Evolutionary conservation across 2,113 vertebrate genomes (phyloP).

Genomic region (Scalopus aquaticus): DNA sequence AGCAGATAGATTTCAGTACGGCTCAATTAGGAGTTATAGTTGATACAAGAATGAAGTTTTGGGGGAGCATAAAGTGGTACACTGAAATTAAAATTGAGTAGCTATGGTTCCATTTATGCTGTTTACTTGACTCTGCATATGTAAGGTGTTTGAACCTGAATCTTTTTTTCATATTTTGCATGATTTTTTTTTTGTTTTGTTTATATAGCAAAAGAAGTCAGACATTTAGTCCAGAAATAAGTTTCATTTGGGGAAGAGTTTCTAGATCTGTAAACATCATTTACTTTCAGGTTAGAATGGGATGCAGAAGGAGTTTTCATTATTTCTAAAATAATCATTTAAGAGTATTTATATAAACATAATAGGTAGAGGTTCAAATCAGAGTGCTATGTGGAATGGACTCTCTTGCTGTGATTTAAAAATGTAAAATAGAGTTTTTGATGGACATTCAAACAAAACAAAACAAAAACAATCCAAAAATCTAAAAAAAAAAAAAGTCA

Average conservation of each 20-base stretch:
- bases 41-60: neutral
- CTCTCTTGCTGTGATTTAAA: neutral
- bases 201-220: slow-evolving; percentile 47
- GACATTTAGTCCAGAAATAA: slow-evolving; percentile 37
- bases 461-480: neutral
- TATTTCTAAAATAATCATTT: slow-evolving; percentile 29
- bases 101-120: neutral
- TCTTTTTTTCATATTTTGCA: slow-evolving; percentile 32
- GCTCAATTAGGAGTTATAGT: slow-evolving; percentile 1
- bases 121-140: neutral
- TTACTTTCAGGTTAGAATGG: slow-evolving; percentile 42
- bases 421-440: slow-evolving; percentile 78
- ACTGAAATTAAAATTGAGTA: neutral
- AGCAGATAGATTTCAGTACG: neutral
- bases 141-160: slow-evolving; percentile 15
- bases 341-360: slow-evolving; percentile 56
- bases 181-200: neutral
- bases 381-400: slow-evolving; percentile 42
- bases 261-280: slow-evolving; percentile 59
- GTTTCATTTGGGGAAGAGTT: slow-evolving; percentile 18
- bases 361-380: neutral
- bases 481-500: neutral
- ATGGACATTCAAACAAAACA: slow-evolving; percentile 45
- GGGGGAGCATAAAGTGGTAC: neutral
- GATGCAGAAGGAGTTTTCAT: slow-evolving; percentile 40